Percentiles rank a stretch among this genome's conserved stretches.
phyloP scores from a whole-genome alignment of 2,113 vertebrate species.

The Silurus meridionalis region DNA sequence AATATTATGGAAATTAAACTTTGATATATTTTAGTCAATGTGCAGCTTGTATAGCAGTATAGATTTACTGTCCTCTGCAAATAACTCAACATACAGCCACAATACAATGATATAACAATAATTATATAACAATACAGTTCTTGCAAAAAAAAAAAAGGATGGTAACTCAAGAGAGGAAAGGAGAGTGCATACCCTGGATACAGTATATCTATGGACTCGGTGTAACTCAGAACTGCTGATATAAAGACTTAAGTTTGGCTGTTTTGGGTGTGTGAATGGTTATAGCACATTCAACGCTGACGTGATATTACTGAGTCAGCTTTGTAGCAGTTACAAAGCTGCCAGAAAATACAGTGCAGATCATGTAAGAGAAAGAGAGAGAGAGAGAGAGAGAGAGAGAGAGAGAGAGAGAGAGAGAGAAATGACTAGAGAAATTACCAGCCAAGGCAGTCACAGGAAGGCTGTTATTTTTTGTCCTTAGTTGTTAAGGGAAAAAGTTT shows the following conservation, averaged over 20 bases:
- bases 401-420: too few relatives aligned
- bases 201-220: constrained; percentile 1
- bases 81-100: too few relatives aligned
- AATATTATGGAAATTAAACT: too few relatives aligned
- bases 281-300: background rate
- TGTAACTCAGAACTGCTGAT: constrained; percentile 1
- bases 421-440: background rate
- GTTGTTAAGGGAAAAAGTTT: background rate
- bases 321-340: background rate
- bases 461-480: background rate
- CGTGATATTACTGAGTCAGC: background rate
- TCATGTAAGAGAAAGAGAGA: background rate
- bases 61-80: too few relatives aligned
- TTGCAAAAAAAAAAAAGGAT: background rate
- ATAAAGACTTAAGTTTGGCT: constrained; percentile 1
- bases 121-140: background rate
- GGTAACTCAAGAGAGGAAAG: constrained; percentile 13
- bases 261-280: background rate
- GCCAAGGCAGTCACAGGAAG: background rate
- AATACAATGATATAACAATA: constrained; percentile 54
- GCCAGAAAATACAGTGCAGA: background rate
- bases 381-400: too few relatives aligned
- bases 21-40: too few relatives aligned
- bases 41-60: too few relatives aligned
- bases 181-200: constrained; percentile 28